phyloP scores from a whole-genome alignment of 92 coral and sea anemone species.

The Micromussa lordhowensis region DNA sequence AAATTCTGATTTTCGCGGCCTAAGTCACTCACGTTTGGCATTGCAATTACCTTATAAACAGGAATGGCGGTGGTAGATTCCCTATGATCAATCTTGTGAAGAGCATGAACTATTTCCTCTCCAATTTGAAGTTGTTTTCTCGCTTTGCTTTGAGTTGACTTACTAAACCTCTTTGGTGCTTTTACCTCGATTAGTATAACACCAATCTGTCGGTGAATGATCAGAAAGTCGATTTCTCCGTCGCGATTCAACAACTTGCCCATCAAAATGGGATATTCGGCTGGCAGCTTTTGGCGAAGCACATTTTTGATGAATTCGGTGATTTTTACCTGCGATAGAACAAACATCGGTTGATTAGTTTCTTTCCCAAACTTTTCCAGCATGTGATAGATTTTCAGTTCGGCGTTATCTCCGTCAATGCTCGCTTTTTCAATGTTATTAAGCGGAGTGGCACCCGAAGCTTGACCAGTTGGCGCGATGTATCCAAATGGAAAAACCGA shows the following conservation, averaged over 20 bases:
- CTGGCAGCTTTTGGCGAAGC: slow-evolving; percentile 3
- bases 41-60: slow-evolving; percentile 25
- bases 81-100: neutral
- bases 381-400: slow-evolving; percentile 16
- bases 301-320: slow-evolving; percentile 6
- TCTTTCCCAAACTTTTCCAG: slow-evolving; percentile 21
- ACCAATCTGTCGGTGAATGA: slow-evolving; percentile 22
- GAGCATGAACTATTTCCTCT: slow-evolving; percentile 17
- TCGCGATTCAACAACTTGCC: neutral
- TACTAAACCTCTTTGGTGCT: neutral
- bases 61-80: slow-evolving; percentile 4
- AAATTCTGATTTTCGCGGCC: neutral
- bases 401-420: slow-evolving; percentile 15
- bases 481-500: slow-evolving; percentile 14
- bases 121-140: slow-evolving; percentile 1
- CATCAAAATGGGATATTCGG: slow-evolving; percentile 9
- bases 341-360: slow-evolving; percentile 42
- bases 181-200: slow-evolving; percentile 32
- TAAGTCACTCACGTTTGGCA: slow-evolving; percentile 23
- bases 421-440: slow-evolving; percentile 10
- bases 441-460: slow-evolving; percentile 7
- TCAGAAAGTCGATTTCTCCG: slow-evolving; percentile 34
- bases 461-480: slow-evolving; percentile 27
- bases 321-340: slow-evolving; percentile 13
- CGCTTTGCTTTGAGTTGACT: slow-evolving; percentile 10